Conservation (phyloP, 2,113 vertebrate genomes). For the Pomatorhinus ruficollis region DNA sequence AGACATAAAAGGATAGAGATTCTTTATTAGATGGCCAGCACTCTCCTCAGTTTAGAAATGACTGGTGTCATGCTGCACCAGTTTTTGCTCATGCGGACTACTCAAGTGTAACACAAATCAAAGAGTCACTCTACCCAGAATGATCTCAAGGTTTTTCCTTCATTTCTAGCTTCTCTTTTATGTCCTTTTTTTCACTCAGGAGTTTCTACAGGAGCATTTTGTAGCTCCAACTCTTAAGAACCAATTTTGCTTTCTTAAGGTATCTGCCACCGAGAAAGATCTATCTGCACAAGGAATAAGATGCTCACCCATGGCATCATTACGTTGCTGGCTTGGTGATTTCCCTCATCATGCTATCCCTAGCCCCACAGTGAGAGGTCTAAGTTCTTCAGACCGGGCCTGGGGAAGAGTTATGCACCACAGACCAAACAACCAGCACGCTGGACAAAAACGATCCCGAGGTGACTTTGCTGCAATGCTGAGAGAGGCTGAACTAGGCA, state of each 20-base stretch:
- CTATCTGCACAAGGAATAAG: background rate
- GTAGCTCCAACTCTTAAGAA: background rate
- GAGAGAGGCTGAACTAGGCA: background rate
- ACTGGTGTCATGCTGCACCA: background rate
- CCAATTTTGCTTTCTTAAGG: rapidly evolving
- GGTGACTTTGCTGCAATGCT: background rate
- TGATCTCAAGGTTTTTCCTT: background rate
- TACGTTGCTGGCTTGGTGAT: rapidly evolving
- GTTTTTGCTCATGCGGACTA: background rate
- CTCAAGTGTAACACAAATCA: background rate
- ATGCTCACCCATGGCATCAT: background rate
- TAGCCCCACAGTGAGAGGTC: background rate
- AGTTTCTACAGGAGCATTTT: background rate
- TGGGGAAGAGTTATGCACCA: background rate
- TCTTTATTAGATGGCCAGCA: background rate
- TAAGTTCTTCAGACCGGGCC: background rate
- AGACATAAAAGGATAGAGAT: background rate
- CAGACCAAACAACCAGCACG: background rate
- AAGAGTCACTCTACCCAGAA: background rate
- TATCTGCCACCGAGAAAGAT: background rate
- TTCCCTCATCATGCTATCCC: background rate
- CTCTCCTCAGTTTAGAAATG: background rate
- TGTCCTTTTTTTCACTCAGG: background rate
- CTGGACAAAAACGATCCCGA: background rate
- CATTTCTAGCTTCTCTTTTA: background rate